Evolutionary conservation across 2,888 invertebrate genomes (phyloP).

Genomic region (Clitarchus hookeri): DNA sequence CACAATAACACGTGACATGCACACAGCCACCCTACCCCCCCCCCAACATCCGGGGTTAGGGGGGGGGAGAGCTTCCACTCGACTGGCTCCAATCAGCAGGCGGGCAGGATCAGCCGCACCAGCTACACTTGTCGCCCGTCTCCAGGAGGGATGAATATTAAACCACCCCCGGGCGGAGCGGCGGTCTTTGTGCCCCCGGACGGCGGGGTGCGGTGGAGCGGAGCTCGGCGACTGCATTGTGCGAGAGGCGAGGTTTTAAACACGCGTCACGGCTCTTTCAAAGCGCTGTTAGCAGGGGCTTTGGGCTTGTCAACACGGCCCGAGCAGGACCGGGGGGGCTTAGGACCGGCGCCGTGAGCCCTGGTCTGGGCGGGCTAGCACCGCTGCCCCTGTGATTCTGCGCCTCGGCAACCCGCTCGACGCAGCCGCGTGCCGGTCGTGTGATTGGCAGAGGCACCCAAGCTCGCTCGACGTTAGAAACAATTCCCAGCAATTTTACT

Average conservation of each 20-base stretch:
- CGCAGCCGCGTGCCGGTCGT: not conserved
- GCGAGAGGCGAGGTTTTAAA: not conserved
- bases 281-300: constrained; percentile 10
- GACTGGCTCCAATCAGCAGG: not conserved
- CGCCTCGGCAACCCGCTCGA: not conserved
- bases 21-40: not conserved
- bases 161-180: not conserved
- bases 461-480: no score
- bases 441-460: not conserved
- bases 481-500: no score
- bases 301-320: not conserved
- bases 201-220: no score
- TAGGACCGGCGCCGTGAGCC: not conserved
- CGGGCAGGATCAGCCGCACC: not conserved
- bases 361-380: no score
- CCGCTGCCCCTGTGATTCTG: constrained; percentile 1
- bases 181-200: no score
- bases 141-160: constrained; percentile 14
- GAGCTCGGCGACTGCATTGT: not conserved
- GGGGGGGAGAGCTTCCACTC: not conserved
- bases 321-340: not conserved
- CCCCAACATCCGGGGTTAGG: no score
- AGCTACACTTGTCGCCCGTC: not conserved
- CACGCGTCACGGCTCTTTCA: constrained; percentile 4
- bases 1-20: not conserved